These are phyloP conservation scores for Emmelina monodactyla DNA, from an alignment of 2,888 invertebrate species.

Conservation along the genomic window DNA sequence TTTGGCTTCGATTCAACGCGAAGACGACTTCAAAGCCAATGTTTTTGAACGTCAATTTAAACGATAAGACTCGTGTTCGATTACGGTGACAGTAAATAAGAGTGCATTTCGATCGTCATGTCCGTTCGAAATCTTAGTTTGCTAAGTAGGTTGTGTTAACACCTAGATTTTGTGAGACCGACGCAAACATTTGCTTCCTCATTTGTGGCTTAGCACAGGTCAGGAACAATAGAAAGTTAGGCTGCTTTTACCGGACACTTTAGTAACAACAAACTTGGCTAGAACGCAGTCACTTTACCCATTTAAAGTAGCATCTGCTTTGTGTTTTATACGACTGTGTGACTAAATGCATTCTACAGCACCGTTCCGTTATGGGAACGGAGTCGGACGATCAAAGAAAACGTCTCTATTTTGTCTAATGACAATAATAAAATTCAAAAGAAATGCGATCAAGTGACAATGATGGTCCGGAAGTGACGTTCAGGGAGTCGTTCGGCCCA, in stretches of 20 bases:
- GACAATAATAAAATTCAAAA: slow-evolving; percentile 30
- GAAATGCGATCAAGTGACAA: slow-evolving; percentile 27
- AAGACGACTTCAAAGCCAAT: background rate
- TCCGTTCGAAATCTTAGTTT: background rate
- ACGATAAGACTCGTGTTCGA: too few relatives aligned
- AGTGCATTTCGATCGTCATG: background rate
- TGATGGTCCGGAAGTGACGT: slow-evolving; percentile 36
- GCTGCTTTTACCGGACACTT: too few relatives aligned
- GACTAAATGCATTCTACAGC: too few relatives aligned
- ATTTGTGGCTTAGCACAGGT: slow-evolving; percentile 34
- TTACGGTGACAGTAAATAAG: background rate
- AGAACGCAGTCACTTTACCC: too few relatives aligned
- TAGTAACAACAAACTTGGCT: too few relatives aligned
- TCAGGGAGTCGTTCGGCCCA: slow-evolving; percentile 28
- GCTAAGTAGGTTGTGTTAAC: slow-evolving; percentile 29
- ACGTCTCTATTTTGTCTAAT: slow-evolving; percentile 23
- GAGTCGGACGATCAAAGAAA: slow-evolving; percentile 28
- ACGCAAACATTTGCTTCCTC: slow-evolving; percentile 61
- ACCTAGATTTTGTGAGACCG: slow-evolving; percentile 23
- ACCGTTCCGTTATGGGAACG: too few relatives aligned
- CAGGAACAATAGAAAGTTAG: slow-evolving; percentile 32
- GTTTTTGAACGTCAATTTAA: background rate
- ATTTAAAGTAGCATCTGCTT: too few relatives aligned
- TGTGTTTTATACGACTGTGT: too few relatives aligned
- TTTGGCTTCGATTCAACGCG: slow-evolving; percentile 5